Percentiles rank a stretch among this genome's conserved stretches.
phyloP scores from a whole-genome alignment of 2,888 invertebrate genomes.

The Resseliella maxima region DNA sequence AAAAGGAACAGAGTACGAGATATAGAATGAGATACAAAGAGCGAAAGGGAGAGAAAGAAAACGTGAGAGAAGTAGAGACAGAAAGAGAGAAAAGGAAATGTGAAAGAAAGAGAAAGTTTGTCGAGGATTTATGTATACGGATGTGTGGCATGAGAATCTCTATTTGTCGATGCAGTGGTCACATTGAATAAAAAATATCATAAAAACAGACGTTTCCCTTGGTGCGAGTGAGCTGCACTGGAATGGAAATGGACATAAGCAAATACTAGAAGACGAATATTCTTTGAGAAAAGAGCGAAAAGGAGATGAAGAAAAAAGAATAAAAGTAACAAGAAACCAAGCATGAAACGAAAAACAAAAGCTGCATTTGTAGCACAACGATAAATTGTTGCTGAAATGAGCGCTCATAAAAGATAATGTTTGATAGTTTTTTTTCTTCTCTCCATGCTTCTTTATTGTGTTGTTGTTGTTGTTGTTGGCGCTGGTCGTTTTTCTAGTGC shows the following conservation, averaged over 20 bases:
- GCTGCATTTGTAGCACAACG: slow-evolving; percentile 49
- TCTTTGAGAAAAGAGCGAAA: not conserved
- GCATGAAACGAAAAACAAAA: slow-evolving; percentile 30
- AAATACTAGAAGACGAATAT: not conserved
- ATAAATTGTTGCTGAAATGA: slow-evolving; percentile 55
- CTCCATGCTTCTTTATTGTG: not conserved
- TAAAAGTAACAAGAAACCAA: slow-evolving; percentile 1
- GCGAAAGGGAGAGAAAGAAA: not conserved
- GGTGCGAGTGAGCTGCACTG: not conserved
- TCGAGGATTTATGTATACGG: slow-evolving; percentile 26
- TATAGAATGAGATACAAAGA: no score
- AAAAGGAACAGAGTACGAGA: no score
- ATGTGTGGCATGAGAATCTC: slow-evolving; percentile 19
- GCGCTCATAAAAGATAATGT: slow-evolving; percentile 55
- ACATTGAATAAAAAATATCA: slow-evolving; percentile 31
- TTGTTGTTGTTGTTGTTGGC: not conserved
- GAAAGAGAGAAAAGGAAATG: not conserved
- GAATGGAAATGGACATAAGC: not conserved
- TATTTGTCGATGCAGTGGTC: slow-evolving; percentile 48
- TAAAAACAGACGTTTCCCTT: slow-evolving; percentile 18
- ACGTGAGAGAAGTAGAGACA: not conserved
- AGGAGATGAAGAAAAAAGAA: not conserved
- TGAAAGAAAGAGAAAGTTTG: not conserved
- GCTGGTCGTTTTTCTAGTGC: not conserved
- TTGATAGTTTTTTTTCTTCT: slow-evolving; percentile 24